phyloP scores from a whole-genome alignment of 2,797 vertebrate species.

The Trematomus bernacchii region DNA sequence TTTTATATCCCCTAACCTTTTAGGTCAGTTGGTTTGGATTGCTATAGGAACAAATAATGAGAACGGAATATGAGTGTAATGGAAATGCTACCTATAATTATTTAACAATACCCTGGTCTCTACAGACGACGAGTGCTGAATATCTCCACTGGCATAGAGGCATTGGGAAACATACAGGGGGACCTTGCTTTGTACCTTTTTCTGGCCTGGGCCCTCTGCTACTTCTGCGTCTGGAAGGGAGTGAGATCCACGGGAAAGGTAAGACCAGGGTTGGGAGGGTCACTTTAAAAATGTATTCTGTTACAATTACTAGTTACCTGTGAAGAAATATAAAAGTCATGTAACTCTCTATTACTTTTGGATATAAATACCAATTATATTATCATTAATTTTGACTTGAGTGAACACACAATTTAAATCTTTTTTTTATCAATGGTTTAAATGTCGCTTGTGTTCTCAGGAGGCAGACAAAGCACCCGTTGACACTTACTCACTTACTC shows the following conservation, averaged over 20 bases:
- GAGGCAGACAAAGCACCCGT: not conserved
- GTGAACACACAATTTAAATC: too few relatives aligned
- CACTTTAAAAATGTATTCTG: too few relatives aligned
- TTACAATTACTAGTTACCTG: too few relatives aligned
- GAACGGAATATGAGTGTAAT: not conserved
- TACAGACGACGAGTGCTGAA: constrained; percentile 89
- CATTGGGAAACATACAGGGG: constrained; percentile 88
- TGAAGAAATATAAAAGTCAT: too few relatives aligned
- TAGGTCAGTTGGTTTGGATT: not conserved
- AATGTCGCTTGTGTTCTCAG: not conserved
- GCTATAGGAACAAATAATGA: not conserved
- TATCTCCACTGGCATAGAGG: constrained; percentile 89
- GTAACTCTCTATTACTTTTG: too few relatives aligned
- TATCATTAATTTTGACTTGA: too few relatives aligned
- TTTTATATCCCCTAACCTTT: not conserved
- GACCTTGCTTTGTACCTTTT: constrained; percentile 91
- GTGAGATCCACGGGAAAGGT: constrained; percentile 94
- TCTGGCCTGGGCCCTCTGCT: constrained; percentile 91
- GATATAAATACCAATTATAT: too few relatives aligned
- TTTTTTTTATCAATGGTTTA: too few relatives aligned
- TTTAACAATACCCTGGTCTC: constrained; percentile 4
- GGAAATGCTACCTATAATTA: not conserved
- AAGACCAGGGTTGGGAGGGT: not conserved
- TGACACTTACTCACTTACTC: too few relatives aligned
- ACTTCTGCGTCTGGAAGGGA: constrained; percentile 96